phyloP scores from a whole-genome alignment of 1,140 invertebrate species.

The Lepidurus packardi region DNA sequence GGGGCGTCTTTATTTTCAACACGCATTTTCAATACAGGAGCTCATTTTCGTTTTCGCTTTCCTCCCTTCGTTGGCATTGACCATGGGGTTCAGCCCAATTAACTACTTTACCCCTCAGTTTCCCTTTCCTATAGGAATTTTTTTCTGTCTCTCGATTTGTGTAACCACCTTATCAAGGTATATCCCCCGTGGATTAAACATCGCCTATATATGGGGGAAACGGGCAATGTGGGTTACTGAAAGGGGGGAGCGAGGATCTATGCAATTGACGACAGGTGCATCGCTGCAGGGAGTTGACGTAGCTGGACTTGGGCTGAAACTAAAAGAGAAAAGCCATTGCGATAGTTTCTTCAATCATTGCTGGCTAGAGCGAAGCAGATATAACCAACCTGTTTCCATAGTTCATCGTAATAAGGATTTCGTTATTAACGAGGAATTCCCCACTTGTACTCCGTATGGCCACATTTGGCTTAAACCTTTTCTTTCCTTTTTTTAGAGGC shows the following conservation, averaged over 20 bases:
- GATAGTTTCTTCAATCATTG: background rate
- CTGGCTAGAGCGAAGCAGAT: background rate
- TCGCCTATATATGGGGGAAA: background rate
- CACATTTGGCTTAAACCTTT: too few relatives aligned
- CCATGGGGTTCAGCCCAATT: constrained; percentile 6
- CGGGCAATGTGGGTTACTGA: background rate
- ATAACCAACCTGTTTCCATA: background rate
- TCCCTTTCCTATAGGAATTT: background rate
- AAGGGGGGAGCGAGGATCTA: background rate
- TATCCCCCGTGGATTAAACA: background rate
- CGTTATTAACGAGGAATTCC: background rate
- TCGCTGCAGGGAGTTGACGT: constrained; percentile 12
- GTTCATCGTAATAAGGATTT: background rate
- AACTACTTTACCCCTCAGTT: background rate
- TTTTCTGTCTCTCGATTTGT: background rate
- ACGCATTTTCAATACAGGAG: background rate
- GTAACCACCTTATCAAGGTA: background rate
- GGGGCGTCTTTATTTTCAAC: constrained; percentile 3
- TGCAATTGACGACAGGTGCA: background rate
- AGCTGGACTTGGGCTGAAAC: background rate
- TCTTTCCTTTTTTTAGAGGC: too few relatives aligned
- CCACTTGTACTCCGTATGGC: background rate
- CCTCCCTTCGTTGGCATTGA: constrained; percentile 5
- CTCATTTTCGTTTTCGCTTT: background rate
- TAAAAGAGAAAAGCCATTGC: background rate